Conservation (phyloP, 2,113 vertebrate species). For the Fregetta grallaria region DNA sequence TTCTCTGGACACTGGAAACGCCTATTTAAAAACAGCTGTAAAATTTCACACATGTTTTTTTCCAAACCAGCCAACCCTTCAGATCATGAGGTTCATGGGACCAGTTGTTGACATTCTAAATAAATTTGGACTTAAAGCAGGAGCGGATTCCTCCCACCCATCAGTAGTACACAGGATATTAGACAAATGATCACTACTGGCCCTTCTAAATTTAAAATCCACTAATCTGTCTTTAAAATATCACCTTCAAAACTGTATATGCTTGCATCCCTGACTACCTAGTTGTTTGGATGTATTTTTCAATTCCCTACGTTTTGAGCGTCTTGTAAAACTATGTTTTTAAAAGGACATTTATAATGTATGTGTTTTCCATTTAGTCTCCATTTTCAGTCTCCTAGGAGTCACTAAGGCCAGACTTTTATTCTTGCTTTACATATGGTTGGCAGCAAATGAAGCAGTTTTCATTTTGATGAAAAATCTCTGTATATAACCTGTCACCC, state of each 20-base stretch:
- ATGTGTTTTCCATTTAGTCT: conserved; percentile 58
- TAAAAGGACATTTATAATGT: conserved; percentile 46
- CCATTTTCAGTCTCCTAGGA: conserved; percentile 59
- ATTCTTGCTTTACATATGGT: conserved; percentile 58
- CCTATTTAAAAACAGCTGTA: background rate
- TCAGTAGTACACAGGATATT: background rate
- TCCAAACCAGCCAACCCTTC: background rate
- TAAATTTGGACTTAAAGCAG: background rate
- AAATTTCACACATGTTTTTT: background rate
- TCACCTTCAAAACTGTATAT: background rate
- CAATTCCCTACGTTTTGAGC: conserved; percentile 6
- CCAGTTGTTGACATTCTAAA: background rate
- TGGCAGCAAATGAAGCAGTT: conserved; percentile 64
- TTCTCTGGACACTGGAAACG: background rate
- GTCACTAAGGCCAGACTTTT: conserved; percentile 40
- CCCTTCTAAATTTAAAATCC: background rate
- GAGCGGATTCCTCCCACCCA: background rate
- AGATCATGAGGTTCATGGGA: background rate
- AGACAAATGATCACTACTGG: background rate
- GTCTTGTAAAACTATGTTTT: conserved; percentile 57
- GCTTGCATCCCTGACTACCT: background rate
- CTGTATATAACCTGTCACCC: conserved; percentile 52
- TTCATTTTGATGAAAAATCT: conserved; percentile 46
- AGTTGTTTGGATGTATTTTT: background rate
- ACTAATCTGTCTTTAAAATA: background rate